Conservation (phyloP, 92 coral and sea anemone genomes). For the Porites lobata region DNA sequence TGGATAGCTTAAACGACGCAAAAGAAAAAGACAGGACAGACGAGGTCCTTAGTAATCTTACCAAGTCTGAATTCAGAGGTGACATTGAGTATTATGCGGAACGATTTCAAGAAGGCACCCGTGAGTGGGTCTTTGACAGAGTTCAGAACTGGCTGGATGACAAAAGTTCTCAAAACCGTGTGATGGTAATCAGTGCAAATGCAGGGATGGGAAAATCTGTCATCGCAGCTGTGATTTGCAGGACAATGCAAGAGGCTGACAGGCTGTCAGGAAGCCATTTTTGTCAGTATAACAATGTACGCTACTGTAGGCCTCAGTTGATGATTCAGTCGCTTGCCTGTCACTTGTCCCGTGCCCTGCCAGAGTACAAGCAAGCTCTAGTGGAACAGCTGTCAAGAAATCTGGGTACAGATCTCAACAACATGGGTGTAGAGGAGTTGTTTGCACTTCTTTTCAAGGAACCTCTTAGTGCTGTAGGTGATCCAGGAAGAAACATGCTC, state of each 20-base stretch:
- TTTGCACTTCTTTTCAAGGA: constrained; percentile 64
- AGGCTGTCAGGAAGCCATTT: constrained; percentile 69
- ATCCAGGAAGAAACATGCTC: constrained; percentile 51
- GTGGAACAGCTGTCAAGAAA: constrained; percentile 55
- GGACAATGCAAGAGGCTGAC: constrained; percentile 35
- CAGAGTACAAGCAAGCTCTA: constrained; percentile 62
- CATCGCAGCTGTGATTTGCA: constrained; percentile 62
- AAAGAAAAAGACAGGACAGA: not conserved
- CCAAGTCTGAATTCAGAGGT: constrained; percentile 37
- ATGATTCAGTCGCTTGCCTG: constrained; percentile 76
- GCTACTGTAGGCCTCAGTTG: constrained; percentile 50
- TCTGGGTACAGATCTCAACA: constrained; percentile 26
- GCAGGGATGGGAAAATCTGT: constrained; percentile 83
- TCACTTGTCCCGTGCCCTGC: constrained; percentile 45
- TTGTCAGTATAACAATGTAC: constrained; percentile 58
- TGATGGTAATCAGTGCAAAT: constrained; percentile 54
- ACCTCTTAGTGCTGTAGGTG: constrained; percentile 47
- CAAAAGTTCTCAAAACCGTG: constrained; percentile 47
- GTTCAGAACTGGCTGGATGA: constrained; percentile 57
- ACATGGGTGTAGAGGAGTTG: constrained; percentile 48
- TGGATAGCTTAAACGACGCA: not conserved
- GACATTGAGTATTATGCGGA: constrained; percentile 26
- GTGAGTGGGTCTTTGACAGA: constrained; percentile 48
- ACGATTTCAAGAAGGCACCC: constrained; percentile 50
- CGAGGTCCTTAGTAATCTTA: constrained; percentile 42